Conservation (phyloP, 2,113 vertebrate species). For the Hippocampus guttulatus region DNA sequence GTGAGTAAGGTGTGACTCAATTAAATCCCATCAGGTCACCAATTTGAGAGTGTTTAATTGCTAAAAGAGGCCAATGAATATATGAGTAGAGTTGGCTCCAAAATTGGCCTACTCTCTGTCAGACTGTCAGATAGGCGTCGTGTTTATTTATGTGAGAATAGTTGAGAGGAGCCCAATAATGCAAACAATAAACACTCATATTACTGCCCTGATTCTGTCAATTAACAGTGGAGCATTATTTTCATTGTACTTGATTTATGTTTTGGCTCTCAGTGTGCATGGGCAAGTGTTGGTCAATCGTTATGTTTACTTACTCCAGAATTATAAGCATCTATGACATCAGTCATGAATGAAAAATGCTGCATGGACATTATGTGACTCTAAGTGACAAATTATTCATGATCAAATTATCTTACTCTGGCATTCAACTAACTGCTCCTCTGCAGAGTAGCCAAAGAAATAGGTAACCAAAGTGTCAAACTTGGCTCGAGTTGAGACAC, state of each 20-base stretch:
- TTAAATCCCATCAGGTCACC: slow-evolving; percentile 35
- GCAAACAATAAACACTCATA: neutral
- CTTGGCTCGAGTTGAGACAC: too few relatives aligned
- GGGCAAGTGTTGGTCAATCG: too few relatives aligned
- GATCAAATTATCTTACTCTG: too few relatives aligned
- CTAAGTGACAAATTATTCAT: slow-evolving; percentile 16
- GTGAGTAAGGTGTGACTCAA: slow-evolving; percentile 14
- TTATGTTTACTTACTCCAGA: neutral
- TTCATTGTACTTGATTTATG: neutral
- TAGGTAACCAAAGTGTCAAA: too few relatives aligned
- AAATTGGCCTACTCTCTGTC: neutral
- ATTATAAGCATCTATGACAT: neutral
- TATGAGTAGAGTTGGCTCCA: neutral
- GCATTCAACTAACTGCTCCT: too few relatives aligned
- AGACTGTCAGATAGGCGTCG: neutral
- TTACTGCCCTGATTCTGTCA: neutral
- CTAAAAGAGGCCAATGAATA: slow-evolving; percentile 24
- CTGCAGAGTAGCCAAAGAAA: too few relatives aligned
- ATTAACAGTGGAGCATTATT: neutral
- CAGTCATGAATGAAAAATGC: neutral
- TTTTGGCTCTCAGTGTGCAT: neutral
- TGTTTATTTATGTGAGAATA: neutral
- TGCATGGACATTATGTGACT: slow-evolving; percentile 4
- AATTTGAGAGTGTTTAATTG: slow-evolving; percentile 27
- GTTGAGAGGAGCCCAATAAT: neutral